phyloP scores from a whole-genome alignment of 2,888 invertebrate species.

The Lypha dubia region DNA sequence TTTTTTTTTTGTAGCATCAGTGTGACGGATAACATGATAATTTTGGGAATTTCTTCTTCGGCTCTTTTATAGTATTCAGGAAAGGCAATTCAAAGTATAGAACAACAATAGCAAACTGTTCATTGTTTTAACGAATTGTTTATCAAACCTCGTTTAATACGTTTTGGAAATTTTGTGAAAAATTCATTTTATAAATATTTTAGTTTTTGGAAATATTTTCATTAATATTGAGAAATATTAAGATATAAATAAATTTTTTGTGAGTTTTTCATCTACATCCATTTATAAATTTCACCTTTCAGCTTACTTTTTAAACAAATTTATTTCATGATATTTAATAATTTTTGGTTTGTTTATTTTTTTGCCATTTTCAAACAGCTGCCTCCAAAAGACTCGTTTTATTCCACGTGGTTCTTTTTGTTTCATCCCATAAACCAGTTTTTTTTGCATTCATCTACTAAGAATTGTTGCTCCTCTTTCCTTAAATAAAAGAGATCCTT shows the following conservation, averaged over 20 bases:
- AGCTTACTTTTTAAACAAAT: constrained; percentile 37
- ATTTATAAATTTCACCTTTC: constrained; percentile 5
- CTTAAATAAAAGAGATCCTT: constrained; percentile 53
- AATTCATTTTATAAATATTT: no score
- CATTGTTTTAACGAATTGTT: no score
- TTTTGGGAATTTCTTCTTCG: no score
- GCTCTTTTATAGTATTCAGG: no score
- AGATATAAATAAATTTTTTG: constrained; percentile 51
- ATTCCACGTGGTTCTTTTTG: constrained; percentile 36
- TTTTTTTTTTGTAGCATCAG: no score
- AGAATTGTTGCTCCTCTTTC: constrained; percentile 58
- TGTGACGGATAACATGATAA: no score
- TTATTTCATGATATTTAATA: background rate
- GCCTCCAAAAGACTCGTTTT: constrained; percentile 67
- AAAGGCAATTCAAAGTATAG: no score
- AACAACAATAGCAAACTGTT: no score
- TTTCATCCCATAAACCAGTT: constrained; percentile 51
- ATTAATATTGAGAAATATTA: constrained; percentile 37
- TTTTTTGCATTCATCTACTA: constrained; percentile 36
- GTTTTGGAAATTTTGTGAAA: no score
- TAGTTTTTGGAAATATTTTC: no score
- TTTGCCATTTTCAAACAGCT: constrained; percentile 54
- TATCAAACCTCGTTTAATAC: no score
- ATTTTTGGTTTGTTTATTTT: no score
- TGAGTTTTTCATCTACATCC: background rate